These are phyloP conservation scores for Pseudochaenichthys georgianus DNA, from an alignment of 2,797 vertebrate species.

Conservation along the genomic window DNA sequence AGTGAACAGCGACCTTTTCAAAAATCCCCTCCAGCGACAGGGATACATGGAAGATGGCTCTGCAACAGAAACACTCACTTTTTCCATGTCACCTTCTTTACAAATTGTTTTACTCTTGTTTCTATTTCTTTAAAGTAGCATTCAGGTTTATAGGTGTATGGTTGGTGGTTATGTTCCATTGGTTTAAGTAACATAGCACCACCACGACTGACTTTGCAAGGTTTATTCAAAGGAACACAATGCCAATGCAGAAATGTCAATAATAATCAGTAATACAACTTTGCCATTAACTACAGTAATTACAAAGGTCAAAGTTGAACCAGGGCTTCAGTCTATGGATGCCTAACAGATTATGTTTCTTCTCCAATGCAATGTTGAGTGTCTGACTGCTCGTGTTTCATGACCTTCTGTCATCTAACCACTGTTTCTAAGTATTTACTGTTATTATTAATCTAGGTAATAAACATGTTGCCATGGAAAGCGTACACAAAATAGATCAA, in stretches of 20 bases:
- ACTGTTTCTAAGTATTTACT: background rate
- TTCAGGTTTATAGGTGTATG: background rate
- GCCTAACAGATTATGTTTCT: background rate
- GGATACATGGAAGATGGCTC: slow-evolving; percentile 13
- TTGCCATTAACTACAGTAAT: background rate
- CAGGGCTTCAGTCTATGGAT: background rate
- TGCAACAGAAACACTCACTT: slow-evolving; percentile 10
- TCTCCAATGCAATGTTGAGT: background rate
- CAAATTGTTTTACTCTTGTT: background rate
- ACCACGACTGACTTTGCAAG: background rate
- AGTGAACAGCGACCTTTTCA: slow-evolving; percentile 39
- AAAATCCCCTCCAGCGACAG: slow-evolving; percentile 34
- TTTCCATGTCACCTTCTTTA: background rate
- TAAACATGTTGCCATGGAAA: background rate
- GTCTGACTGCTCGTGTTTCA: background rate
- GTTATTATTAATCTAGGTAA: slow-evolving; percentile 7
- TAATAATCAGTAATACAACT: background rate
- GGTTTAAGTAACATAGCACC: background rate
- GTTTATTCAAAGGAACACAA: slow-evolving; percentile 3
- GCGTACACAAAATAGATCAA: background rate
- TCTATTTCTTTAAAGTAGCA: slow-evolving; percentile 4
- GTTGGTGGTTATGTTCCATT: too few species aligned
- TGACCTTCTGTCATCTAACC: background rate
- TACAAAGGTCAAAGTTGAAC: background rate
- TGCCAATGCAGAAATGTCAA: background rate